Conservation (phyloP, 1,140 invertebrate genomes). For the Pachyrhynchus sulphureomaculatus region DNA sequence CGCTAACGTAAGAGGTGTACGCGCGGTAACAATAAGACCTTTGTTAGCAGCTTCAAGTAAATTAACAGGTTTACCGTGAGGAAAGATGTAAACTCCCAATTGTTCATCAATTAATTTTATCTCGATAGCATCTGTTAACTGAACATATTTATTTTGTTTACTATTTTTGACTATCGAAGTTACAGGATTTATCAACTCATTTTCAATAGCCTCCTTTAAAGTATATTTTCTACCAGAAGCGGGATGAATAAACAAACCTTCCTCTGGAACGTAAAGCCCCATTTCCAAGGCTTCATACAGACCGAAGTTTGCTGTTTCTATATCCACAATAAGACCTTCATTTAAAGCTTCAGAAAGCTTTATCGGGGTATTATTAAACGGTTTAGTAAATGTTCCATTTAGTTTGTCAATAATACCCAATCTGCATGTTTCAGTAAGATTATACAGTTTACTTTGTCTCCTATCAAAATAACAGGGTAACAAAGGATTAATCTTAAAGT, state of each 20-base stretch:
- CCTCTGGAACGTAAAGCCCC: slow-evolving; percentile 74
- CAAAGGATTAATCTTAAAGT: slow-evolving; percentile 75
- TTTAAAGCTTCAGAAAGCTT: slow-evolving; percentile 72
- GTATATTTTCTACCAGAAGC: slow-evolving; percentile 73
- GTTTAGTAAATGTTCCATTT: slow-evolving; percentile 75
- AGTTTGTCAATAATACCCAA: slow-evolving; percentile 80
- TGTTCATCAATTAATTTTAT: slow-evolving; percentile 72
- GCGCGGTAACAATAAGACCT: slow-evolving; percentile 73
- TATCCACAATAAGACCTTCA: slow-evolving; percentile 78
- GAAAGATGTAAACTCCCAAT: slow-evolving; percentile 67
- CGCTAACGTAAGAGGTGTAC: slow-evolving; percentile 70
- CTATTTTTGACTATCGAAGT: slow-evolving; percentile 77
- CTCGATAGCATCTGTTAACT: slow-evolving; percentile 73
- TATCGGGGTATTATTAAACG: slow-evolving; percentile 64
- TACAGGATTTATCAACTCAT: slow-evolving; percentile 79
- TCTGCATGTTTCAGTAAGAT: slow-evolving; percentile 75
- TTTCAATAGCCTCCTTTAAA: slow-evolving; percentile 75
- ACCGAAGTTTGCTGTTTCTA: slow-evolving; percentile 77
- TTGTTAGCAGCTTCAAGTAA: slow-evolving; percentile 70
- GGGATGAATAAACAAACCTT: slow-evolving; percentile 79
- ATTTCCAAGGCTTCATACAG: slow-evolving; percentile 81
- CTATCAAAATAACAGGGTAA: slow-evolving; percentile 80
- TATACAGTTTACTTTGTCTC: slow-evolving; percentile 66
- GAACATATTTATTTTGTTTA: slow-evolving; percentile 68
- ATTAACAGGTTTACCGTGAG: slow-evolving; percentile 63